Base-by-base conservation (phyloP, 2,797 vertebrate genomes). In the Gadopsis bispinosus region DNA sequence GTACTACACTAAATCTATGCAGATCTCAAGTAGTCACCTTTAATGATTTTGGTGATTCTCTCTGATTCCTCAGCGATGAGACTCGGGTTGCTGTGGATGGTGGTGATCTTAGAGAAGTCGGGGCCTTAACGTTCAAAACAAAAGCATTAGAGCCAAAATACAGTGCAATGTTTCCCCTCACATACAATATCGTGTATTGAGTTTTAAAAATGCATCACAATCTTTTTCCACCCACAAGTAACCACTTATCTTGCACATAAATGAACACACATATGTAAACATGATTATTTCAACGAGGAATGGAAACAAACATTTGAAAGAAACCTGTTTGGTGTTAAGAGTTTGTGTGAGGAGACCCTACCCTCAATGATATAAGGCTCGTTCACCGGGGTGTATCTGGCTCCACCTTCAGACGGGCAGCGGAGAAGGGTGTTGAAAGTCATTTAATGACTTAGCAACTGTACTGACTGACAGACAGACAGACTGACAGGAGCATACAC, bases 291-390 rank as follows among this genome's bases (percentile, higher is more conserved):
- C 51, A 86, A 80, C 71, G 43, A 48, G 22, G 64, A 76, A 69
- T 79, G 5, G 1, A 73, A 26, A 63, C 20, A 80, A 48, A 79
- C 0, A 83, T 64, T n/a, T 73, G 6, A 80, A 70, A 73, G 17
- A 59, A 75, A 68, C 75, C 51, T 79, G 20, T 82, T 83, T 69
- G 53, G 47, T 67, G 65, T 75, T 20, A 78, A 72, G 60, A 53
- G 48, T 82, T 86, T 19, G 63, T 81, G 47, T 65, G 39, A 79
- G 76, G 76, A 71, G 14, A 77, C 72, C 89, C 83, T 92, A 95
- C 95, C 95, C 92, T 94, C 83, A 91, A 96, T 95, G 87, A 95
- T 86, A 66, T 81, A 79, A 59, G 94, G 94, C 77, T 94, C 86
- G 68, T 74, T 82, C 66, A 22, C 58, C 8, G 39, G 54, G 83